Evolutionary conservation across 2,113 vertebrate species (phyloP).

Genomic region (Corvus cornix): DNA sequence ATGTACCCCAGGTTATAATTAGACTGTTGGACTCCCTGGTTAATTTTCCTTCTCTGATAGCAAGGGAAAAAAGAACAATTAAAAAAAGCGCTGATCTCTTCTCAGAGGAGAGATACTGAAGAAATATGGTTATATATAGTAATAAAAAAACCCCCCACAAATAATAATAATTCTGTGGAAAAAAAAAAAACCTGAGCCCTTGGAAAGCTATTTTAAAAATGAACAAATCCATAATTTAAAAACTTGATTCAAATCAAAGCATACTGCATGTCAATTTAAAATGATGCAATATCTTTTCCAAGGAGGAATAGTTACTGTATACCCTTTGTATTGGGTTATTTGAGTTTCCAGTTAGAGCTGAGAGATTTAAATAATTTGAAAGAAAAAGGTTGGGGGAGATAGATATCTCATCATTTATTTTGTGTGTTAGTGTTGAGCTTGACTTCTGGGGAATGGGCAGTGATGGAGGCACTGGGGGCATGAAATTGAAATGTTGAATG

Average conservation of each 20-base stretch:
- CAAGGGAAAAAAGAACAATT: background rate
- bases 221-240: background rate
- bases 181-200: background rate
- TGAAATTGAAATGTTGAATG: background rate
- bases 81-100: background rate
- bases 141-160: background rate
- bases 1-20: background rate
- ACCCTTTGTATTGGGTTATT: background rate
- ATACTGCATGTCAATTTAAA: background rate
- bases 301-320: background rate
- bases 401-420: background rate
- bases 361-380: background rate
- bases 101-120: background rate
- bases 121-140: background rate
- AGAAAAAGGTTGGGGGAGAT: background rate
- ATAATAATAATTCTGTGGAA: background rate
- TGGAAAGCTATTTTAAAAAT: background rate
- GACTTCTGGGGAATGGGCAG: background rate
- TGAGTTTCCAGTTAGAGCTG: background rate
- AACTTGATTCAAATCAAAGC: background rate
- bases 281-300: background rate
- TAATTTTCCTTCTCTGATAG: background rate
- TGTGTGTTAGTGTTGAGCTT: background rate
- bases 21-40: background rate
- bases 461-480: background rate